A percentile compares a stretch with the other conserved stretches of the same genome.
phyloP scores from a whole-genome alignment of 1,140 invertebrate species.

The Eufriesea mexicana region DNA sequence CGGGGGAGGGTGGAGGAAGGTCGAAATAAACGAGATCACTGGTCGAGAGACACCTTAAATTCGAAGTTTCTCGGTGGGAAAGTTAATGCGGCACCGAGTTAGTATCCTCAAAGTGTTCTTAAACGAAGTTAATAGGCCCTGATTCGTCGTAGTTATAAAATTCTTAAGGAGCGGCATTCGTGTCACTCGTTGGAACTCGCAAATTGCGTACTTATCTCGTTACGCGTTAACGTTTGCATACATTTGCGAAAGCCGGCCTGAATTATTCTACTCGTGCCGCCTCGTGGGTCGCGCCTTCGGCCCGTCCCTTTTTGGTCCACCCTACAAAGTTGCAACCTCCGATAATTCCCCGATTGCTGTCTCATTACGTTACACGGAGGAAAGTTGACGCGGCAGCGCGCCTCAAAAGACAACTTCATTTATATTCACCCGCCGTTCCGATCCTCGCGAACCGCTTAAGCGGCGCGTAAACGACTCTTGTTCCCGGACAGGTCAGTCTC shows the following conservation, averaged over 20 bases:
- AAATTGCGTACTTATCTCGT: slow-evolving; percentile 46
- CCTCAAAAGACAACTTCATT: slow-evolving; percentile 56
- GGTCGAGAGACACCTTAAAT: slow-evolving; percentile 17
- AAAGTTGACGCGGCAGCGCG: slow-evolving; percentile 17
- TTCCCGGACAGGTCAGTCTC: slow-evolving; percentile 20
- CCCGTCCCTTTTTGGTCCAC: slow-evolving; percentile 17
- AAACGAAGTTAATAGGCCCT: slow-evolving; percentile 23
- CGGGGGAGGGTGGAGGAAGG: too few species aligned
- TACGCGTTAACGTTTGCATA: slow-evolving; percentile 41
- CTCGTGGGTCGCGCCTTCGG: neutral
- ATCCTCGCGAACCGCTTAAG: slow-evolving; percentile 45
- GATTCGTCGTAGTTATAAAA: neutral
- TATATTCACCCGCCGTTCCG: slow-evolving; percentile 48
- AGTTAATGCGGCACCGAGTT: slow-evolving; percentile 24
- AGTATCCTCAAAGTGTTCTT: neutral
- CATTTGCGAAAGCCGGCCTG: neutral
- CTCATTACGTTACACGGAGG: slow-evolving; percentile 50
- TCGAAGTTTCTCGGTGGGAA: slow-evolving; percentile 33
- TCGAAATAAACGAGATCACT: slow-evolving; percentile 12
- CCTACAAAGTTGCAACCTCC: slow-evolving; percentile 50
- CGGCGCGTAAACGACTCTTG: slow-evolving; percentile 50
- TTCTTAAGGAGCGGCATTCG: neutral
- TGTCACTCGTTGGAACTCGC: neutral
- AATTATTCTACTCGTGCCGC: neutral
- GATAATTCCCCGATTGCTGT: slow-evolving; percentile 64